Conservation (phyloP, 2,888 invertebrate species). For the Lepidochrysops patricia region DNA sequence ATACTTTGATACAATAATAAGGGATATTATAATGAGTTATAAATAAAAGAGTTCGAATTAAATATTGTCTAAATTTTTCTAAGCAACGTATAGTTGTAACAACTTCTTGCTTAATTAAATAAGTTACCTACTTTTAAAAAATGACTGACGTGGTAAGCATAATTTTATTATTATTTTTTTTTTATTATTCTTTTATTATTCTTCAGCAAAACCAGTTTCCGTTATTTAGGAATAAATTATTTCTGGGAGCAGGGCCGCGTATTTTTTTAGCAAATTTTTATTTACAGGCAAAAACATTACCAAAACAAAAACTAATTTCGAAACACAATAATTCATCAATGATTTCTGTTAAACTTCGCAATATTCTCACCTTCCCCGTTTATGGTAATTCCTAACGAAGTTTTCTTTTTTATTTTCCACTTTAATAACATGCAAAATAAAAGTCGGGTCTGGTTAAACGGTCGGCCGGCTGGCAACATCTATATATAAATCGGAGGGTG, state of each 20-base stretch:
- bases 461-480: conserved; percentile 47
- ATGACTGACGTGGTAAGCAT: no score
- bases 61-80: no score
- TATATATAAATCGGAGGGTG: conserved; percentile 36
- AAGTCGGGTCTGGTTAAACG: conserved; percentile 44
- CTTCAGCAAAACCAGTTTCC: no score
- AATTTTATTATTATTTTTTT: neutral
- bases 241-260: no score
- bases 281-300: neutral
- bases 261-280: no score
- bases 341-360: neutral
- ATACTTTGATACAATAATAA: conserved; percentile 7
- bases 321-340: conserved; percentile 4
- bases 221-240: no score
- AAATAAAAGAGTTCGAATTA: neutral
- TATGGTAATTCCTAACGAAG: conserved; percentile 54
- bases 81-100: no score
- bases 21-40: neutral
- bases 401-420: conserved; percentile 49
- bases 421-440: conserved; percentile 65
- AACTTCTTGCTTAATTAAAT: no score
- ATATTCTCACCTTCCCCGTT: conserved; percentile 33
- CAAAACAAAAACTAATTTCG: conserved; percentile 11
- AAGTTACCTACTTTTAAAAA: no score
- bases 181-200: no score